Evolutionary conservation across 2,888 invertebrate species (phyloP).

Genomic region (Tyria jacobaeae): DNA sequence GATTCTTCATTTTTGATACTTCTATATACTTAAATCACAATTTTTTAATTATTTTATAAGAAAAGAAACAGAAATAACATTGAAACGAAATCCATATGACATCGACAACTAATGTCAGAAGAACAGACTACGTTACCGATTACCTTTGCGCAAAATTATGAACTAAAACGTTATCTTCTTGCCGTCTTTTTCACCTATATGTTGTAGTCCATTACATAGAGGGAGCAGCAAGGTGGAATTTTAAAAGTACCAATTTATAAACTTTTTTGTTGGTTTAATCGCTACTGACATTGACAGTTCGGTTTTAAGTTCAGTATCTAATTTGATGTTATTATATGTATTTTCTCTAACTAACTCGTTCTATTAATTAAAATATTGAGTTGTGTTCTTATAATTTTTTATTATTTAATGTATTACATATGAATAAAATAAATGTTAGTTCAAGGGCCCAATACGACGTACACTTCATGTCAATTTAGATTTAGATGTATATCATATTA

Average conservation of each 20-base stretch:
- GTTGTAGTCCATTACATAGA: neutral
- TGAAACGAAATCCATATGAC: neutral
- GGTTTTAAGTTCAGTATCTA: too few relatives aligned
- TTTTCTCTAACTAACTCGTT: too few relatives aligned
- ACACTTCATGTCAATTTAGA: too few relatives aligned
- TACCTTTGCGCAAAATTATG: neutral
- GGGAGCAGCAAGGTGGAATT: neutral
- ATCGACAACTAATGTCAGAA: neutral
- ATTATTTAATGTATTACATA: too few relatives aligned
- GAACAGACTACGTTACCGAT: neutral
- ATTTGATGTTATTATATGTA: too few relatives aligned
- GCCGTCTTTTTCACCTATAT: neutral
- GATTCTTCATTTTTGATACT: constrained; percentile 92
- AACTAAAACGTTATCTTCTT: neutral
- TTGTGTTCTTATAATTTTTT: too few relatives aligned
- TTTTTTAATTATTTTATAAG: constrained; percentile 17
- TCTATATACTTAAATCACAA: constrained; percentile 27
- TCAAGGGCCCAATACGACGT: too few relatives aligned
- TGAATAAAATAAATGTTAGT: too few relatives aligned
- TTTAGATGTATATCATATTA: too few relatives aligned
- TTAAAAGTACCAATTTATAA: neutral
- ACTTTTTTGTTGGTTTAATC: too few relatives aligned
- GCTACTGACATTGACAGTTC: neutral
- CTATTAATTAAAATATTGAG: too few relatives aligned
- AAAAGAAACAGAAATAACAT: constrained; percentile 9